These are phyloP conservation scores for Scrobipalpa costella DNA, from an alignment of 2,888 invertebrate species.

Conservation along the genomic window DNA sequence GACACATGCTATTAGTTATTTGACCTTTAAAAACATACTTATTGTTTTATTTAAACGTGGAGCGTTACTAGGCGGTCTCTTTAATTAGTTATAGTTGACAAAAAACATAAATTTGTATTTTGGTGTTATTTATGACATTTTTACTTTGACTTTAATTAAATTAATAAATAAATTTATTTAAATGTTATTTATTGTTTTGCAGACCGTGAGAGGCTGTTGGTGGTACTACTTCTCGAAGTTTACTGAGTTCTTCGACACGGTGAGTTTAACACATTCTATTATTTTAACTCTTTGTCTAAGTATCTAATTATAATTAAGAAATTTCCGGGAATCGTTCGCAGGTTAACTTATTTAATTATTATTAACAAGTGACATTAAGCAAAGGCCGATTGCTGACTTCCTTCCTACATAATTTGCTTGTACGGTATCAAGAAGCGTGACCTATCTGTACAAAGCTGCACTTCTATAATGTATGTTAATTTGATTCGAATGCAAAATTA, in stretches of 20 bases:
- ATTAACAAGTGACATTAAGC: slow-evolving; percentile 13
- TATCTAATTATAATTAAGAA: slow-evolving; percentile 6
- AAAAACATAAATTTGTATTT: no score
- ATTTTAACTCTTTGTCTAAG: background rate
- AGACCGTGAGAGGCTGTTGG: slow-evolving; percentile 94
- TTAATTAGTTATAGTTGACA: no score
- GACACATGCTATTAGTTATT: no score
- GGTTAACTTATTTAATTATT: slow-evolving; percentile 8
- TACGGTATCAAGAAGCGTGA: background rate
- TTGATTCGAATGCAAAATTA: background rate
- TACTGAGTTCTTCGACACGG: slow-evolving; percentile 95
- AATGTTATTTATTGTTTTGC: slow-evolving; percentile 41
- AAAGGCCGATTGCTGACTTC: slow-evolving; percentile 3
- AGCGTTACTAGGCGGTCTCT: no score
- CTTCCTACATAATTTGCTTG: slow-evolving; percentile 16
- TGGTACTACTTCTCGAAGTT: slow-evolving; percentile 98
- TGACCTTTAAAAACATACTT: no score
- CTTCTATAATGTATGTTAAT: slow-evolving; percentile 1
- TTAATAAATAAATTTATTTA: no score
- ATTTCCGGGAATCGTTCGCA: slow-evolving; percentile 13
- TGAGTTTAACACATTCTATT: slow-evolving; percentile 54
- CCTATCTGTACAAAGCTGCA: background rate
- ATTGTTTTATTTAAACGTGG: no score
- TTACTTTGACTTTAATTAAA: no score
- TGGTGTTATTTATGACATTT: no score